These are phyloP conservation scores for Sphaeramia orbicularis DNA, from an alignment of 2,797 vertebrate species.

Conservation along the genomic window DNA sequence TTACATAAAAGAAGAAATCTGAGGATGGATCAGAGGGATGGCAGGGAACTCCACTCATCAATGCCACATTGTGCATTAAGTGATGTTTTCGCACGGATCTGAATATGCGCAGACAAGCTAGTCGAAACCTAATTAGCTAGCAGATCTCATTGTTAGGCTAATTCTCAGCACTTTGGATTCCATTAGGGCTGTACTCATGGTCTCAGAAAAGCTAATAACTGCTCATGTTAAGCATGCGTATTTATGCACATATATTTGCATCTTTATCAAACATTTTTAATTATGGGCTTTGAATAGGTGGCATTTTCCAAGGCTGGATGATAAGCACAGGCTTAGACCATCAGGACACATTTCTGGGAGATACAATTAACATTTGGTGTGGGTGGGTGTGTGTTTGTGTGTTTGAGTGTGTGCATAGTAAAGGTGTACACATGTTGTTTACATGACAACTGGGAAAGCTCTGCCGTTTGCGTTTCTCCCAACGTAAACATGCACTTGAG, in stretches of 20 bases:
- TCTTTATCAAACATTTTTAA: slow-evolving; percentile 83
- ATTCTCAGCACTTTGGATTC: slow-evolving; percentile 71
- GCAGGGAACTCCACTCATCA: slow-evolving; percentile 14
- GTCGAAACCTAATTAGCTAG: slow-evolving; percentile 62
- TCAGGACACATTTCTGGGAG: slow-evolving; percentile 55
- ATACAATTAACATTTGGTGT: slow-evolving; percentile 56
- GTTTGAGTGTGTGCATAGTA: neutral
- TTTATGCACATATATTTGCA: slow-evolving; percentile 87
- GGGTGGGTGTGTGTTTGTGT: slow-evolving; percentile 1
- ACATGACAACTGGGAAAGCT: slow-evolving; percentile 43
- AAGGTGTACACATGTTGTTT: slow-evolving; percentile 35
- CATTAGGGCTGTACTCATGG: slow-evolving; percentile 69
- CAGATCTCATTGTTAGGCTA: slow-evolving; percentile 71
- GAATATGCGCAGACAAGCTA: slow-evolving; percentile 31
- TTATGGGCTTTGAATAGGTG: slow-evolving; percentile 77
- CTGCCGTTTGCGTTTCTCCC: slow-evolving; percentile 11
- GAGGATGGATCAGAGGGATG: slow-evolving; percentile 29
- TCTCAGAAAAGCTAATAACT: slow-evolving; percentile 72
- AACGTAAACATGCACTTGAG: slow-evolving; percentile 30
- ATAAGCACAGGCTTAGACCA: slow-evolving; percentile 68
- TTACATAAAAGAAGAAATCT: slow-evolving; percentile 34
- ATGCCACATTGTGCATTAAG: slow-evolving; percentile 33
- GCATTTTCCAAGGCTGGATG: slow-evolving; percentile 64
- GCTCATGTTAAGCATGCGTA: slow-evolving; percentile 69
- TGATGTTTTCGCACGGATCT: slow-evolving; percentile 33